Evolutionary conservation across 1,140 invertebrate genomes (phyloP).

Genomic region (Drosophila pallidifrons): DNA sequence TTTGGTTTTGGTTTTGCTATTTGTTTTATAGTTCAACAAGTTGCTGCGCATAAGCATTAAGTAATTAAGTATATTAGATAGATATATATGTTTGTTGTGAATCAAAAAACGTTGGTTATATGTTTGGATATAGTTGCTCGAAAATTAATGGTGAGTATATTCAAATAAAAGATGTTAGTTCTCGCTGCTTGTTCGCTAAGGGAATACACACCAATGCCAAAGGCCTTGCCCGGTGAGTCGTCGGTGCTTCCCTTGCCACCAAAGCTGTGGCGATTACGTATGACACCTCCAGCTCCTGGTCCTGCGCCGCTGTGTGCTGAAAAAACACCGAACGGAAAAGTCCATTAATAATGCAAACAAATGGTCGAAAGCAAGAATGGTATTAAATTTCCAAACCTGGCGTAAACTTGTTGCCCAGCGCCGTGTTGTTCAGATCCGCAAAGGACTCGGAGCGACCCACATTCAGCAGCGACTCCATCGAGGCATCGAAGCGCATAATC

Average conservation of each 20-base stretch:
- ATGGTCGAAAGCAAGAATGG: not conserved
- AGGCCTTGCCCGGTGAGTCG: slow-evolving; percentile 87
- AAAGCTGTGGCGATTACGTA: slow-evolving; percentile 81
- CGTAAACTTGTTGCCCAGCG: slow-evolving; percentile 72
- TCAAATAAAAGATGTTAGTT: slow-evolving; percentile 45
- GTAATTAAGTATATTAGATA: slow-evolving; percentile 45
- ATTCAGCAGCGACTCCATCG: slow-evolving; percentile 90
- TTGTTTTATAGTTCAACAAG: slow-evolving; percentile 17
- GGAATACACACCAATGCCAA: slow-evolving; percentile 90
- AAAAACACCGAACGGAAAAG: slow-evolving; percentile 18
- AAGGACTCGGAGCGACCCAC: slow-evolving; percentile 93
- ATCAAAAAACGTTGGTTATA: slow-evolving; percentile 64
- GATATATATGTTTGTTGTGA: slow-evolving; percentile 48
- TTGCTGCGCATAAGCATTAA: slow-evolving; percentile 72
- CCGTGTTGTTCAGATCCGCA: slow-evolving; percentile 89
- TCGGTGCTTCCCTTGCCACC: slow-evolving; percentile 81
- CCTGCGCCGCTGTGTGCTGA: slow-evolving; percentile 51
- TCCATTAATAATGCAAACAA: slow-evolving; percentile 17
- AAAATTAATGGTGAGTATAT: slow-evolving; percentile 69
- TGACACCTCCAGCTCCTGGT: slow-evolving; percentile 48
- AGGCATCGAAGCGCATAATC: slow-evolving; percentile 92
- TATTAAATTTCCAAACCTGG: slow-evolving; percentile 55
- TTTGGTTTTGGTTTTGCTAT: slow-evolving; percentile 4
- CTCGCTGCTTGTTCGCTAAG: not conserved
- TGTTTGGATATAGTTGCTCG: slow-evolving; percentile 64